These are phyloP conservation scores for Heliothis peltigera DNA, from an alignment of 2,888 invertebrate species.

Conservation along the genomic window DNA sequence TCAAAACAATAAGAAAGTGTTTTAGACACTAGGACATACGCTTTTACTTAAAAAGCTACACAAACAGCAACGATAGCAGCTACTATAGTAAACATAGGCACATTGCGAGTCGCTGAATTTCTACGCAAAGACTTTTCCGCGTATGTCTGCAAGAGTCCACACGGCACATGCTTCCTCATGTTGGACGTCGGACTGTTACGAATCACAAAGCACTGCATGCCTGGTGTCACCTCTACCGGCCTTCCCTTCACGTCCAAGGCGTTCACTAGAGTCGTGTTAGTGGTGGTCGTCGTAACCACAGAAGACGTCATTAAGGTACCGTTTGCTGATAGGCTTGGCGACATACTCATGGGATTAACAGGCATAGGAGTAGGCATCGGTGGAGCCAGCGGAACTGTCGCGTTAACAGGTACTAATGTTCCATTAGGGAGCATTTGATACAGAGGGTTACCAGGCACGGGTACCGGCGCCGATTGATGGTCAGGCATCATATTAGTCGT, in stretches of 20 bases:
- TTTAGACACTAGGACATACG: conserved; percentile 10
- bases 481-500: conserved; percentile 66
- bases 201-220: conserved; percentile 83
- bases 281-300: conserved; percentile 74
- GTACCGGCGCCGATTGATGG: conserved; percentile 38
- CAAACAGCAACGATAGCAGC: conserved; percentile 69
- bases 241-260: conserved; percentile 85
- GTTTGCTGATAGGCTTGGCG: conserved; percentile 55
- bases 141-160: conserved; percentile 81
- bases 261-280: conserved; percentile 78
- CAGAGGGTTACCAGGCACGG: conserved; percentile 60
- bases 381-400: conserved; percentile 36
- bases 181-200: conserved; percentile 69
- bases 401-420: conserved; percentile 75
- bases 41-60: conserved; percentile 55
- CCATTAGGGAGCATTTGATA: conserved; percentile 80
- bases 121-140: conserved; percentile 78
- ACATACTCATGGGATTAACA: conserved; percentile 26
- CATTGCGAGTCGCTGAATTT: conserved; percentile 74
- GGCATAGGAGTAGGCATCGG: conserved; percentile 5
- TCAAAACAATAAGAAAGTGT: conserved; percentile 2
- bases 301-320: conserved; percentile 70
- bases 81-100: conserved; percentile 74
- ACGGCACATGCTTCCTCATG: conserved; percentile 79
- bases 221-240: conserved; percentile 80